A percentile compares a stretch with the other conserved stretches of the same genome.
Conservation (phyloP, 2,888 invertebrate genomes). For the Drosophila barbarae region DNA sequence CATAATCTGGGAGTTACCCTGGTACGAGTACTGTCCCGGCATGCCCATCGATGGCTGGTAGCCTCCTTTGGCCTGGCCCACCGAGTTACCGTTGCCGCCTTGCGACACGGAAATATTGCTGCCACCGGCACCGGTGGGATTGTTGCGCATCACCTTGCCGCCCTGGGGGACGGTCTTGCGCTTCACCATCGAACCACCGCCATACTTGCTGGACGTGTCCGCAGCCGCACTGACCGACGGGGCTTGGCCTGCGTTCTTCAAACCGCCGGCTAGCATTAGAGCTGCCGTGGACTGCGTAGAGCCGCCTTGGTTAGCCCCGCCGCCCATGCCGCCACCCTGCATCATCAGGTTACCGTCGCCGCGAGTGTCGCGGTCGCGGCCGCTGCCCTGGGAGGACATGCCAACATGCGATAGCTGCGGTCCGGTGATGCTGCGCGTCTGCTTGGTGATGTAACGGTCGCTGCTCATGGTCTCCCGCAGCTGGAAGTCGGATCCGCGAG, state of each 20-base stretch:
- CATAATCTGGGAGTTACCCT: slow-evolving; percentile 68
- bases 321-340: slow-evolving; percentile 45
- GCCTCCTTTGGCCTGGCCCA: slow-evolving; percentile 58
- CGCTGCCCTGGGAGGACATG: slow-evolving; percentile 62
- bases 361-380: slow-evolving; percentile 58
- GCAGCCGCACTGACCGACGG: slow-evolving; percentile 49
- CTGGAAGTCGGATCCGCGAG: slow-evolving; percentile 59
- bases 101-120: slow-evolving; percentile 43
- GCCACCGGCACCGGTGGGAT: slow-evolving; percentile 33
- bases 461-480: slow-evolving; percentile 72
- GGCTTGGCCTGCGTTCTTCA: slow-evolving; percentile 53
- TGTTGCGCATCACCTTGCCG: slow-evolving; percentile 46
- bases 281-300: slow-evolving; percentile 54
- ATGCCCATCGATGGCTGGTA: slow-evolving; percentile 73
- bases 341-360: slow-evolving; percentile 47
- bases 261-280: slow-evolving; percentile 54
- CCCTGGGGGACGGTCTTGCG: slow-evolving; percentile 81
- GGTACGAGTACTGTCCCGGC: slow-evolving; percentile 74
- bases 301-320: slow-evolving; percentile 47
- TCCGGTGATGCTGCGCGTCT: slow-evolving; percentile 73
- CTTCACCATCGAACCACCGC: slow-evolving; percentile 85
- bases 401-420: slow-evolving; percentile 71
- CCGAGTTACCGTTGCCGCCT: slow-evolving; percentile 40
- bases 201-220: slow-evolving; percentile 70
- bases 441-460: slow-evolving; percentile 76